Evolutionary conservation across 2,888 invertebrate genomes (phyloP), one percentile per base, ranked within the genome.

Genomic region (Malthinus seriepunctatus): DNA sequence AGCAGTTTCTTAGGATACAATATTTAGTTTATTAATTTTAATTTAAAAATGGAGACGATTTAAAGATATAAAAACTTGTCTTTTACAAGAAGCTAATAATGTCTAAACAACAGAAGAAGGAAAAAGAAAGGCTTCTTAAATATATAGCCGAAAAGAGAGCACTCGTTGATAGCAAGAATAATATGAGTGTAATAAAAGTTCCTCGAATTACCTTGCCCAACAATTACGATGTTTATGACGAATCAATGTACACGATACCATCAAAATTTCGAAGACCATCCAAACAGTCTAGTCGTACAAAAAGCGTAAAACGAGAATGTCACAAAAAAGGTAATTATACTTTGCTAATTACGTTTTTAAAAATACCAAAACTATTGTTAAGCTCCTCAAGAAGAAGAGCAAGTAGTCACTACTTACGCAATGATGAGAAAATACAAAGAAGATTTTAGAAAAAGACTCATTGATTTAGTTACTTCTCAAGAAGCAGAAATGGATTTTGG

Each of bases 381-480:
- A 86, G 86, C 82, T 55, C 82, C 68, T 12, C 73, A 72, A 62
- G 68, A 71, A 51, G 68, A 73, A 54, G 64, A 65, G 2, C 70
- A 71, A 53, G 63, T 84, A 5, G 3, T 5, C 76, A 86, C 86
- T 51, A 86, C 86, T 51, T 91, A 88, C 69, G 86, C 89, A 33
- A 82, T 82, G 2, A 82, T 88, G 80, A 82, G 89, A 37, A 84
- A 84, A 74, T 89, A 92, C 63, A 83, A 93, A 14, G 93, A 94
- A 76, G 87, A 89, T 67, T 95, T 95, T 78, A 84, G 95, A 31
- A 84, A 86, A 65, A 88, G 89, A 70, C 79, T 95, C 54, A 88
- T 94, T 49, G 86, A 87, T 65, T 81, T 92, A 61, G 90, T 95
- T 65, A 83, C 88, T 46, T 83, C 84, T 65, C 81, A 83, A 11